Evolutionary conservation across 2,888 invertebrate species (phyloP), one percentile per base, ranked within the genome.

Genomic region (Cetonia aurata): DNA sequence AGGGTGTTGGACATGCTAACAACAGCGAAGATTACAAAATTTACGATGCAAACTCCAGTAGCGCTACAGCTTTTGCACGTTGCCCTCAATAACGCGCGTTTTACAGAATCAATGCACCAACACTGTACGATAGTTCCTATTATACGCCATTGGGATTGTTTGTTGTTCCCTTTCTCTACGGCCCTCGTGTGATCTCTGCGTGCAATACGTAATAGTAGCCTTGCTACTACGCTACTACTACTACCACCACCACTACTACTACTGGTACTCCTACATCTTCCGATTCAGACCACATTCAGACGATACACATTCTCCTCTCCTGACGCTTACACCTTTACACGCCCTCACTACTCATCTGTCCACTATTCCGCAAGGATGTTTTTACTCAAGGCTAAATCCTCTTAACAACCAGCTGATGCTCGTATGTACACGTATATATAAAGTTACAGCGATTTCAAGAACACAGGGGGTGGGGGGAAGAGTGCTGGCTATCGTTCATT

Each of bases 351-450:
- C 44, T 19, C 44, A 57, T 57, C 57, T 57, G 50, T 50, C 37
- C 62, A 37, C 62, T 65, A 37, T 65, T 65, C 62, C 50, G 62
- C 62, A 65, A 65, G 62, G 62, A 65, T 65, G 48, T 15, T 65
- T 65, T 65, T 65, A 65, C 62, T 65, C 62, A 65, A 65, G 62
- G 62, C 50, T 65, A 65, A 65, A 50, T 65, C 37, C 19, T 59
- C 44, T 57, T 57, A 44, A 57, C 57, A 19, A 37, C 62, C 62
- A 65, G 62, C 62, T 65, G 62, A 65, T 65, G 37, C 25, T 10
- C 25, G 12, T 33, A n/a, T n/a, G n/a, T n/a, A 25, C 6, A 56
- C 9, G 19, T 9, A 50, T 33, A 19, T 17, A 48, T 10, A 65
- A 65, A 31, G 50, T 33, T 12, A 8, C 33, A 50, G 37, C 50